A percentile compares a stretch with the other conserved stretches of the same genome.
phyloP scores from a whole-genome alignment of 2,113 vertebrate genomes.

The Alosa alosa region DNA sequence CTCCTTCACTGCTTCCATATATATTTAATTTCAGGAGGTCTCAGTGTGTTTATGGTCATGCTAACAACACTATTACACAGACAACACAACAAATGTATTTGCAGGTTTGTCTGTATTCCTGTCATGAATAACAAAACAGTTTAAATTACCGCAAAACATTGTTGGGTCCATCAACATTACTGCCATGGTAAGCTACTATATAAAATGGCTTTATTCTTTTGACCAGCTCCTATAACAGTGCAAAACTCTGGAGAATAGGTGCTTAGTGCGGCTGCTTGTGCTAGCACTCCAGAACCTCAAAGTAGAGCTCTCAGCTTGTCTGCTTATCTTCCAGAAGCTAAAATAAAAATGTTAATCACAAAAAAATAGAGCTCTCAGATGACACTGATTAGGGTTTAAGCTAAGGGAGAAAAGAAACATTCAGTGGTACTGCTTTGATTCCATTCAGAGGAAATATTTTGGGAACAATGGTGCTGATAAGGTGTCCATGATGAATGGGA shows the following conservation, averaged over 20 bases:
- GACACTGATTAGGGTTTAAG: conserved; percentile 43
- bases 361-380: conserved; percentile 42
- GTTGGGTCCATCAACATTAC: background rate
- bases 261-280: conserved; percentile 31
- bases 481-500: conserved; percentile 41
- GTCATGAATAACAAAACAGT: background rate
- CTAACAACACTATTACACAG: background rate
- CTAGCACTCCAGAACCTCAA: conserved; percentile 28
- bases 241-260: background rate
- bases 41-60: background rate
- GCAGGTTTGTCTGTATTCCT: background rate
- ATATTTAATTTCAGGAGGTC: background rate
- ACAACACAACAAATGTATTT: background rate
- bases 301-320: conserved; percentile 30
- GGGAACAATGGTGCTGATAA: conserved; percentile 38
- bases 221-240: background rate
- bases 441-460: conserved; percentile 33
- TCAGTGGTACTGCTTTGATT: conserved; percentile 17
- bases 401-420: conserved; percentile 29
- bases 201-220: background rate
- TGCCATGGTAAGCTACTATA: background rate
- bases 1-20: background rate
- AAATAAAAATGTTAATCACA: background rate
- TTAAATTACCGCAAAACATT: background rate
- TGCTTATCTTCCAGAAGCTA: too few species aligned